Evolutionary conservation across 2,888 invertebrate species (phyloP).

Genomic region (Agrenia bidenticulata): DNA sequence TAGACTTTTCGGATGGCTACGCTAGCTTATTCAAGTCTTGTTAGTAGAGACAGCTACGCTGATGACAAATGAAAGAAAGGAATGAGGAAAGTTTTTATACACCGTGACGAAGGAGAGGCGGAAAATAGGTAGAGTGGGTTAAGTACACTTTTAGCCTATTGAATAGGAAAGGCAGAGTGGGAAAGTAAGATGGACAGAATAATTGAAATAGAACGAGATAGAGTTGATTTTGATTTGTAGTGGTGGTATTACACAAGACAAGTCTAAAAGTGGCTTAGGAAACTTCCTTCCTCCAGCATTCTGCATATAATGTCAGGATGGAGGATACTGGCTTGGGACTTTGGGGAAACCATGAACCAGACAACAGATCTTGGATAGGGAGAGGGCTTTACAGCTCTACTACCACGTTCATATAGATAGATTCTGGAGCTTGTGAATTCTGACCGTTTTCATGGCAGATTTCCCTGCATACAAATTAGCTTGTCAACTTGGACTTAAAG

Average conservation of each 20-base stretch:
- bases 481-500: conserved; percentile 9
- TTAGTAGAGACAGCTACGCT: too few species aligned
- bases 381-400: too few species aligned
- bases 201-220: conserved; percentile 13
- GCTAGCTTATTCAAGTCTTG: too few species aligned
- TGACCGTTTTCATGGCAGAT: conserved; percentile 14
- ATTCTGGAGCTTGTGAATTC: not conserved
- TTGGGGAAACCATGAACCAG: too few species aligned
- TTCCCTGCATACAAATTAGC: conserved; percentile 23
- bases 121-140: conserved; percentile 11
- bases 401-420: too few species aligned
- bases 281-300: too few species aligned
- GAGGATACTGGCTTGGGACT: too few species aligned
- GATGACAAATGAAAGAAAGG: not conserved
- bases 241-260: not conserved
- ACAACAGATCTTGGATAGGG: too few species aligned
- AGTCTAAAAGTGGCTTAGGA: not conserved
- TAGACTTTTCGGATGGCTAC: too few species aligned
- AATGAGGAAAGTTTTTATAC: not conserved
- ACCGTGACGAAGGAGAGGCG: not conserved
- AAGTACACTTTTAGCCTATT: conserved; percentile 14
- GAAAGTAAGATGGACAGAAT: conserved; percentile 18
- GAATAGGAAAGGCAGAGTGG: not conserved
- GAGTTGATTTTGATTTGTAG: conserved; percentile 16
- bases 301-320: too few species aligned